These are phyloP conservation scores for Sturnus vulgaris DNA, from an alignment of 2,113 vertebrate species.

Conservation along the genomic window DNA sequence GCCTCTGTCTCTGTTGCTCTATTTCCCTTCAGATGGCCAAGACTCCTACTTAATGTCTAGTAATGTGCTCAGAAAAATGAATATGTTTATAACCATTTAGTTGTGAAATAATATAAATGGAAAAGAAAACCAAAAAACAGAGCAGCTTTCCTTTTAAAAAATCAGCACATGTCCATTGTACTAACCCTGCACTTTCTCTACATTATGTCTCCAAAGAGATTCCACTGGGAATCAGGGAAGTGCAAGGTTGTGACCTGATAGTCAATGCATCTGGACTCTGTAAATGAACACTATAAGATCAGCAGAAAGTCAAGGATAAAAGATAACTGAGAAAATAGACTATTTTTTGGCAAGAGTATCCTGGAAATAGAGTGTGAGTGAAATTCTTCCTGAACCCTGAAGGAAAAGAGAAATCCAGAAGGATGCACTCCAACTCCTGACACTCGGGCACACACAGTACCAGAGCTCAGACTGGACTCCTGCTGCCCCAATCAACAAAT, in stretches of 20 bases:
- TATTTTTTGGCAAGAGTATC: background rate
- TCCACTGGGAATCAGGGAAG: background rate
- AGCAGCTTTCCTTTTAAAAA: background rate
- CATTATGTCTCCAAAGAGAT: background rate
- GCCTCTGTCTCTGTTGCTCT: background rate
- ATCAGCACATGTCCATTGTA: background rate
- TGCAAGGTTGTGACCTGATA: background rate
- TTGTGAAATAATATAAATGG: background rate
- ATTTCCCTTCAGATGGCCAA: background rate
- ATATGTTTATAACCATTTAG: background rate
- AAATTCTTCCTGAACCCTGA: background rate
- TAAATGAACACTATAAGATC: background rate
- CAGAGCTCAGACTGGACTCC: background rate
- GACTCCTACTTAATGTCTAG: background rate
- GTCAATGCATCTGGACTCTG: background rate
- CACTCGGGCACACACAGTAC: background rate
- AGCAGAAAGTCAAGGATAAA: background rate
- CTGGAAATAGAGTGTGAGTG: background rate
- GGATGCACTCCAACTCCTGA: background rate
- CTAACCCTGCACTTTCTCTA: background rate
- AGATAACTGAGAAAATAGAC: background rate
- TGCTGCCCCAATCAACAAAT: background rate
- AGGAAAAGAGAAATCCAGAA: background rate
- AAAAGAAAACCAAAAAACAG: background rate
- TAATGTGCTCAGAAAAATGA: background rate